Evolutionary conservation across 2,888 invertebrate genomes (phyloP).

Genomic region (Onthophagus sagittarius): DNA sequence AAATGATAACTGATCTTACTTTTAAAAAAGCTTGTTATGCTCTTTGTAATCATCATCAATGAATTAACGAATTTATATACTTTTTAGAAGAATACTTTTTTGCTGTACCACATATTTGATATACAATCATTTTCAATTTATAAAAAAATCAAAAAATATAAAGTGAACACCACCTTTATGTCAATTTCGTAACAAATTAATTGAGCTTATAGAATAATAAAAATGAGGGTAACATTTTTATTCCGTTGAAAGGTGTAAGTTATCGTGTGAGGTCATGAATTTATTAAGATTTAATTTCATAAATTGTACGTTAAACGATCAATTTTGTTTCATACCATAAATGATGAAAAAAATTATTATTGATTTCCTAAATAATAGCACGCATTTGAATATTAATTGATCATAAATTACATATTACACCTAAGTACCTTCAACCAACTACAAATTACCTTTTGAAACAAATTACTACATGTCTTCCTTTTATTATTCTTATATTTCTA

Average conservation of each 20-base stretch:
- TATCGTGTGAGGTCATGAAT: neutral
- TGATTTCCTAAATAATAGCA: neutral
- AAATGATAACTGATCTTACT: no score
- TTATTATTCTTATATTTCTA: neutral
- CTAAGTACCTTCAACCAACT: neutral
- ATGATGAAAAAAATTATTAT: neutral
- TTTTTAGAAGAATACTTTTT: no score
- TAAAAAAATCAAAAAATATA: no score
- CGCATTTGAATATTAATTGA: neutral
- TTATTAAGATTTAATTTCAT: neutral
- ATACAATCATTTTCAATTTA: no score
- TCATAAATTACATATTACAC: neutral
- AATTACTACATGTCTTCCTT: neutral
- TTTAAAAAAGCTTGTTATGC: no score
- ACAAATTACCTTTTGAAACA: neutral
- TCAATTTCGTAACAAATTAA: no score
- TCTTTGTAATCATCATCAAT: no score
- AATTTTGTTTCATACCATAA: neutral
- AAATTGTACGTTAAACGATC: neutral
- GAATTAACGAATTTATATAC: no score
- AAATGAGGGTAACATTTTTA: no score
- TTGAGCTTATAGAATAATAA: no score
- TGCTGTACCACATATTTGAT: no score
- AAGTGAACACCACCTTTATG: no score
- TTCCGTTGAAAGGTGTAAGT: neutral